Base-by-base conservation (phyloP, 2,797 vertebrate genomes). In the Chelidonichthys spinosus region DNA sequence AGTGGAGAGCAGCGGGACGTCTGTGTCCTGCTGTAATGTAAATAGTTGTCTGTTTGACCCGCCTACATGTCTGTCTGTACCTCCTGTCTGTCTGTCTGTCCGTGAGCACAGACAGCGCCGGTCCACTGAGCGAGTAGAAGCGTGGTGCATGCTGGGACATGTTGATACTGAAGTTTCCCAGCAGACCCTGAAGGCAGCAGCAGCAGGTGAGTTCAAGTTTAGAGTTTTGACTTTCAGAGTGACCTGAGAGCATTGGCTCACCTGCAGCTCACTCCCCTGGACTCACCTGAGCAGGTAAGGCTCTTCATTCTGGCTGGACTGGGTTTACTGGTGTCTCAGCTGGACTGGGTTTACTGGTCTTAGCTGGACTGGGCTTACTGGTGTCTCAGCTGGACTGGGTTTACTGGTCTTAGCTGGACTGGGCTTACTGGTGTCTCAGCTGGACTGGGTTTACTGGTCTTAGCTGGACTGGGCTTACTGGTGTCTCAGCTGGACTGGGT, bases 231-330 rank as follows among this genome's bases (percentile, higher is more conserved):
- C 59, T 61, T 61, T 61, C 40, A 61, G 59, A 61, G 40, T 61
- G 40, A 61, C 40, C 55, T 59, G 53, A 36, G 33, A n/a, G 54
- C 4, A 32, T 35, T 33, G 2, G 50, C 55, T 58, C 37, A 39
- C 37, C 56, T 40, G 37, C 11, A 58, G 17, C 55, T 58, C 49
- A 9, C 3, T 61, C 47, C 39, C 36, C 69, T 64, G 39, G 50
- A 72, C 63, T 37, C 50, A 72, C 76, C 63, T 82, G 68, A 11
- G 17, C 72, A 87, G 83, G 83, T 83, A 83, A 61, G 59, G 32
- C 39, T 2, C 39, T 59, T 42, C 5, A 40, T 59, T 52, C 50
- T 13, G 25, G 2, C 3, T 44, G 14, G 14, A 44, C 17, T 36
- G 18, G 40, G 36, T 40, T 59, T n/a, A 42, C 11, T 39, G 10